phyloP scores from a whole-genome alignment of 1,140 invertebrate species.

The Proctacanthus coquilletti region DNA sequence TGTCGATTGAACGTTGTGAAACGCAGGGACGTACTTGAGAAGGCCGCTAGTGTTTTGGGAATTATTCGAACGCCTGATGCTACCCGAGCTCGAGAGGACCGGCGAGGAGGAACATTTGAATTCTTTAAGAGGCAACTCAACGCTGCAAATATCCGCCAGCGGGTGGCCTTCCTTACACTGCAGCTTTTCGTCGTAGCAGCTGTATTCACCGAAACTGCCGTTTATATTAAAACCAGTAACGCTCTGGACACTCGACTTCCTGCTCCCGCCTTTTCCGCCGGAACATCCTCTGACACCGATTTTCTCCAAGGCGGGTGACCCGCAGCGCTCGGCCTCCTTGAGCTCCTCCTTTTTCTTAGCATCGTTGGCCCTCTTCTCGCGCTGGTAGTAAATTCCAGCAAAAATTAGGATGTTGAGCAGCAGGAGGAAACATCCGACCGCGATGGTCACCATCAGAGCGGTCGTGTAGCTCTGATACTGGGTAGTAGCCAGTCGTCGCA shows the following conservation, averaged over 20 bases:
- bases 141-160: slow-evolving; percentile 43
- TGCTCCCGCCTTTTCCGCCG: slow-evolving; percentile 13
- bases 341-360: slow-evolving; percentile 60
- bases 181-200: slow-evolving; percentile 44
- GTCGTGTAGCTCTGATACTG: slow-evolving; percentile 79
- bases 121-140: slow-evolving; percentile 45
- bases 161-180: slow-evolving; percentile 32
- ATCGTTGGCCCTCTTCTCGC: slow-evolving; percentile 45
- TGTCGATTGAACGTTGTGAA: slow-evolving; percentile 18
- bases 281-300: slow-evolving; percentile 3
- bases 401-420: slow-evolving; percentile 88
- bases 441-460: slow-evolving; percentile 80
- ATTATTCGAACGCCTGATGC: slow-evolving; percentile 34
- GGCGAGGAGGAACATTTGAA: slow-evolving; percentile 40
- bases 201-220: slow-evolving; percentile 43
- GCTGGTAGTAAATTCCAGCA: slow-evolving; percentile 84
- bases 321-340: slow-evolving; percentile 40
- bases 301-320: slow-evolving; percentile 1
- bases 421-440: slow-evolving; percentile 75
- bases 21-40: slow-evolving; percentile 24
- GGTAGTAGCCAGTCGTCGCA: slow-evolving; percentile 56
- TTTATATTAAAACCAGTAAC: slow-evolving; percentile 7
- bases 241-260: slow-evolving; percentile 7
- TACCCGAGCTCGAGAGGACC: slow-evolving; percentile 20
- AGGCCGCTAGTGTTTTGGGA: slow-evolving; percentile 37